Conservation (phyloP, 2,888 invertebrate genomes). For the Apodemia hepburni region DNA sequence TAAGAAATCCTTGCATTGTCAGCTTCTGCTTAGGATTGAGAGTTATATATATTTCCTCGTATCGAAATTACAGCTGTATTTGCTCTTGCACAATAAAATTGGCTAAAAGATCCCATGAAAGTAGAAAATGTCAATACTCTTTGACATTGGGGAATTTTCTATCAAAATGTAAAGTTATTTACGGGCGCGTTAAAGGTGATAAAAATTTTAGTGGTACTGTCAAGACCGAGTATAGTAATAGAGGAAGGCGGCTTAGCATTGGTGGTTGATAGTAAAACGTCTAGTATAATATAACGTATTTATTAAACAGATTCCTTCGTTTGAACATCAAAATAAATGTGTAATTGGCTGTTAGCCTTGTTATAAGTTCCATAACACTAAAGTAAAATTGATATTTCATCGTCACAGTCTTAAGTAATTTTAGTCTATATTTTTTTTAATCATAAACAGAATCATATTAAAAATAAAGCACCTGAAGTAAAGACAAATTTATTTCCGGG, state of each 20-base stretch:
- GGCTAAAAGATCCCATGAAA: neutral
- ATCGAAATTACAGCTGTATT: conserved; percentile 67
- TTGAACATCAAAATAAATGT: neutral
- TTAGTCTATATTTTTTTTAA: neutral
- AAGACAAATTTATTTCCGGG: conserved; percentile 46
- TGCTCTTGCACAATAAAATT: neutral
- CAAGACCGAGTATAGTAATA: neutral
- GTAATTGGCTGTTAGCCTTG: too few relatives aligned
- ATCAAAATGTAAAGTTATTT: neutral
- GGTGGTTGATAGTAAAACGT: neutral
- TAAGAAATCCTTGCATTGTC: conserved; percentile 71
- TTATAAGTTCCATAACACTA: too few relatives aligned
- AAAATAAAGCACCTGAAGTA: conserved; percentile 46
- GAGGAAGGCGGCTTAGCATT: neutral
- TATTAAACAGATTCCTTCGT: neutral
- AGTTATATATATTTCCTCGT: conserved; percentile 64
- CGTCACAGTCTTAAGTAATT: too few relatives aligned
- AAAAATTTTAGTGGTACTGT: neutral
- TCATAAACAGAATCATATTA: conserved; percentile 47
- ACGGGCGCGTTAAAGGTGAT: neutral
- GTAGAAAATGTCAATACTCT: neutral
- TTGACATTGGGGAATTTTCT: neutral
- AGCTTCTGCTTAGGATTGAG: conserved; percentile 66
- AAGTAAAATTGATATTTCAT: too few relatives aligned
- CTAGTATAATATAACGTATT: neutral